Percentiles rank a stretch among this genome's conserved stretches.
phyloP scores from a whole-genome alignment of 2,113 vertebrate genomes.

The Rhombomys opimus region DNA sequence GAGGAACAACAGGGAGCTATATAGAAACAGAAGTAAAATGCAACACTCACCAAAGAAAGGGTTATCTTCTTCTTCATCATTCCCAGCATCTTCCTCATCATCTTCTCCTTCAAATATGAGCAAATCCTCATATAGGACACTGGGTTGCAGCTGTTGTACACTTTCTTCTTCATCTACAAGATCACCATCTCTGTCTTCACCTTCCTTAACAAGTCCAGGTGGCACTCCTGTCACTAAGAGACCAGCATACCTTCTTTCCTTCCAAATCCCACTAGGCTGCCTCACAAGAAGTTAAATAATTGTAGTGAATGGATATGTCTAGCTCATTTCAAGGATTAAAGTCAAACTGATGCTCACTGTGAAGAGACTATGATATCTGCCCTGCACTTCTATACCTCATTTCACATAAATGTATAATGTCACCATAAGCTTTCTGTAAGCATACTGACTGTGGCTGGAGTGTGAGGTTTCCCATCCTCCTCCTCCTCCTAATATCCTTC shows the following conservation, averaged over 20 bases:
- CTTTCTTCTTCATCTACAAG: conserved; percentile 94
- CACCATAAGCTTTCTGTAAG: conserved; percentile 79
- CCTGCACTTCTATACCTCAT: conserved; percentile 61
- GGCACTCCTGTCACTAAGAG: background rate
- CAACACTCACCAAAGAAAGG: conserved; percentile 93
- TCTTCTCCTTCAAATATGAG: conserved; percentile 99
- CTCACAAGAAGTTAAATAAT: conserved; percentile 51
- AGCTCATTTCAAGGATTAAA: conserved; percentile 55
- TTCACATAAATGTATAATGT: conserved; percentile 44
- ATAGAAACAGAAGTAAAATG: conserved; percentile 6
- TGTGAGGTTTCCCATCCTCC: conserved; percentile 96
- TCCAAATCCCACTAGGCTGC: background rate
- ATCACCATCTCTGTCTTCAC: conserved; percentile 94
- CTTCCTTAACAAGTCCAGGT: conserved; percentile 83
- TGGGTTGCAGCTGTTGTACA: conserved; percentile 93
- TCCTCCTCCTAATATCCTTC: conserved; percentile 96
- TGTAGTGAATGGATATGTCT: conserved; percentile 27
- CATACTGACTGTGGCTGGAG: conserved; percentile 94
- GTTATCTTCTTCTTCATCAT: conserved; percentile 98
- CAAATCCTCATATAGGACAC: conserved; percentile 97
- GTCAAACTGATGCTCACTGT: conserved; percentile 15
- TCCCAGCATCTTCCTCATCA: conserved; percentile 92
- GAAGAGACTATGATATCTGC: conserved; percentile 42
- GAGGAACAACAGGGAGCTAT: background rate
- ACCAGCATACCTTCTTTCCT: conserved; percentile 7